Base-by-base conservation (phyloP, 2,113 vertebrate species). In the Oreochromis aureus region DNA sequence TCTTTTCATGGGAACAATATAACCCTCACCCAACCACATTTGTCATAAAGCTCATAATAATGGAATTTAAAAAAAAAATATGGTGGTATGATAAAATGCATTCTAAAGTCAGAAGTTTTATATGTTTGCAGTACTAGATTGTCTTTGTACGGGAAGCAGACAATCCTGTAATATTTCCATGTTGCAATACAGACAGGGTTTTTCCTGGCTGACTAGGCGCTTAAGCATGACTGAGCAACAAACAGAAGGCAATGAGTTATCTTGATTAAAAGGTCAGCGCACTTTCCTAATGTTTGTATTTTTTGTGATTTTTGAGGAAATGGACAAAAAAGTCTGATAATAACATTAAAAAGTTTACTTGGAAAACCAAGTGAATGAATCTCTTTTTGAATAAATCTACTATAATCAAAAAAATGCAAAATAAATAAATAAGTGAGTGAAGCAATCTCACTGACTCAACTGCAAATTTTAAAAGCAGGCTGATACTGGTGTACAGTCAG, bases 341-440 rank as follows among this genome's bases (percentile, higher is more conserved):
- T 12, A 32, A 32, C 16, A 32, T 2, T 32, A 32, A 19, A n/a
- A 53, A 4, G 3, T 51, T 78, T n/a, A 30, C 1, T 30, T 32
- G 16, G 71, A 30, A 19, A 78, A 78, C 18, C 71, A 76, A 8
- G 6, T 48, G 71, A 51, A 1, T 32, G 1, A 51, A 51, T 76
- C 6, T 30, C 22, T 0, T 27, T 30, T 76, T 76, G 24, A 76
- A 76, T 48, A 12, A 27, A 76, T 30, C 4, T 13, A 78, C 71
- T 51, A 32, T 19, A 51, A 32, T 12, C 10, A 5, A 48, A 78
- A 11, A 73, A 73, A 73, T 4, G 12, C 7, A 73, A 41, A 7
- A 66, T 59, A 59, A 1, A 63, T 36, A 66, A 66, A 8, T 63
- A 3, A 34, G 9, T 0, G 58, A 48, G 0, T 11, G 5, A 8